Base-by-base conservation (phyloP, 2,797 vertebrate genomes). In the Myotis findleyi region DNA sequence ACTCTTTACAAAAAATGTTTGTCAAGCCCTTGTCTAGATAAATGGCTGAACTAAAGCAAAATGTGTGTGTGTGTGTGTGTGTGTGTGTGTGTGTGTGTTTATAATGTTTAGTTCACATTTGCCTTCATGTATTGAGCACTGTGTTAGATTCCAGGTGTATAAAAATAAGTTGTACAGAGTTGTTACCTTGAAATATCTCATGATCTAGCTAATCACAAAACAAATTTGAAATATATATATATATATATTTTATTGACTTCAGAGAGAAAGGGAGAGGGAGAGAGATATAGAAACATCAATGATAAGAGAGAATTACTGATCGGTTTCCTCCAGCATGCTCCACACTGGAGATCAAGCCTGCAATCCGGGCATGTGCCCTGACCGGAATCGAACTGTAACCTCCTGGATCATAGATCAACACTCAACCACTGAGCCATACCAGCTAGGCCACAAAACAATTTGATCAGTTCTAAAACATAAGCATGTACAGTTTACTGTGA, bases 31-130 rank as follows among this genome's bases (percentile, higher is more conserved):
- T 4, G 5, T 90, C 62, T 10, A 77, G 47, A 80, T 76, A 49
- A 90, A 75, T 86, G 49, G 16, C 11, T 33, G 66, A 79, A 51
- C 36, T 73, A 93, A 89, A 82, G 84, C 59, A 96, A 96, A 95
- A 71, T 25, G 8, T 16, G 4, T 77, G 8, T 16, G 4, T 53
- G n/a, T 49, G 53, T 49, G 7, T 62, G n/a, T 49, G 53, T 49
- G 7, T 62, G 6, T 76, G 55, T 14, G 12, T 13, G 2, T 14
- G 59, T 23, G 25, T 30, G 51, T 30, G 75, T 5, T 80, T 11
- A 53, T 33, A 71, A 33, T 84, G 6, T 81, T 86, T 38, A 76
- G 4, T 18, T 77, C 75, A 20, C 8, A 82, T 86, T 55, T 90
- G 59, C 38, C 25, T 81, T 85, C 33, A 93, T 27, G 2, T 23